Evolutionary conservation across 2,797 vertebrate species (phyloP).

Genomic region (Tokudaia tokunoshimensis): DNA sequence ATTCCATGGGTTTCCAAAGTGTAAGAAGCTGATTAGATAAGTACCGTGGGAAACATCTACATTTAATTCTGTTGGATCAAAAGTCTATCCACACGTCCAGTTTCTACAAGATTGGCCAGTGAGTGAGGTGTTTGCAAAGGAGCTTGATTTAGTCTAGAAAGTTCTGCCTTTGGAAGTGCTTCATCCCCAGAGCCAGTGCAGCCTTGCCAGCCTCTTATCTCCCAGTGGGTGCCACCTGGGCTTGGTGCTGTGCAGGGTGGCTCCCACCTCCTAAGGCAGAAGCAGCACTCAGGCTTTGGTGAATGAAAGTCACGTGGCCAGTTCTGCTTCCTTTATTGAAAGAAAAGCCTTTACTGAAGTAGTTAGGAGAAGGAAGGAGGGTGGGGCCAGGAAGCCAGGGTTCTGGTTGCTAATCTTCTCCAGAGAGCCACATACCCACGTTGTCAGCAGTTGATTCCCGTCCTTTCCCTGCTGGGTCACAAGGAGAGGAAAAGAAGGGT

Average conservation of each 20-base stretch:
- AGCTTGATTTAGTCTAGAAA: neutral
- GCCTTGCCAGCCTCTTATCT: neutral
- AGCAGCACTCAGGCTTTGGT: constrained; percentile 62
- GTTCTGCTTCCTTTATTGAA: constrained; percentile 76
- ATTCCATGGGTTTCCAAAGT: neutral
- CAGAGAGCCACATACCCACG: neutral
- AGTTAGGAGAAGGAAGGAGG: constrained; percentile 62
- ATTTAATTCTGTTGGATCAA: constrained; percentile 29
- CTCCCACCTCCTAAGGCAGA: constrained; percentile 32
- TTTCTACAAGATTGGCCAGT: neutral
- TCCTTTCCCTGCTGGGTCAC: neutral
- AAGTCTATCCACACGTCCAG: neutral
- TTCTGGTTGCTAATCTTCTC: constrained; percentile 62
- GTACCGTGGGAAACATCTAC: neutral
- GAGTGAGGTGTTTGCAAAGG: neutral
- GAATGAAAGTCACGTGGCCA: constrained; percentile 78
- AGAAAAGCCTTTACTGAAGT: constrained; percentile 79
- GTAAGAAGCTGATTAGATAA: neutral
- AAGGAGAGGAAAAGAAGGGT: neutral
- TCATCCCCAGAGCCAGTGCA: neutral
- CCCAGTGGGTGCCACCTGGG: neutral
- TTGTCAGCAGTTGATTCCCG: constrained; percentile 38
- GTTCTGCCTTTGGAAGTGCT: neutral
- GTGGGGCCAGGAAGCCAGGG: constrained; percentile 70
- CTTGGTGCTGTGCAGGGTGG: neutral